phyloP scores from a whole-genome alignment of 1,140 invertebrate genomes.

The Tetramorium alpestre region DNA sequence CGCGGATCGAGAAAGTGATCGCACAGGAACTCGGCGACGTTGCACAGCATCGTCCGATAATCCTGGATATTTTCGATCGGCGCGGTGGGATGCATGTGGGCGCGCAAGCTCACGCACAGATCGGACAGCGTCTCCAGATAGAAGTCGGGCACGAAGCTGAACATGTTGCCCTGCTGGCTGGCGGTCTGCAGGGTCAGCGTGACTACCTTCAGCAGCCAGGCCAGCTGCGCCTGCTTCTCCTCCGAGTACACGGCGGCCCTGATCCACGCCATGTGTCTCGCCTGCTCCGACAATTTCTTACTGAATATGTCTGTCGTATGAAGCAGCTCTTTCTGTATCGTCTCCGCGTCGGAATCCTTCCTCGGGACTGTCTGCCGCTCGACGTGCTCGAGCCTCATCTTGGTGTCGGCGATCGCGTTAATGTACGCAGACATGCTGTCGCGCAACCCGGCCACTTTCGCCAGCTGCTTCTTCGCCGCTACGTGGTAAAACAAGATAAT shows the following conservation, averaged over 20 bases:
- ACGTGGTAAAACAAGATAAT: slow-evolving; percentile 90
- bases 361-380: slow-evolving; percentile 61
- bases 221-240: slow-evolving; percentile 87
- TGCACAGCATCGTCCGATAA: slow-evolving; percentile 86
- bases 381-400: slow-evolving; percentile 82
- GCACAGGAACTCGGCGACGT: slow-evolving; percentile 91
- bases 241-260: slow-evolving; percentile 87
- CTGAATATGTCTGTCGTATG: slow-evolving; percentile 86
- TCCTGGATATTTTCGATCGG: slow-evolving; percentile 87
- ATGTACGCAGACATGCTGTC: slow-evolving; percentile 88
- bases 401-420: slow-evolving; percentile 85
- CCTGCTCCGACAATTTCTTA: slow-evolving; percentile 87
- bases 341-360: slow-evolving; percentile 73
- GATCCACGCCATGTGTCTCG: slow-evolving; percentile 89
- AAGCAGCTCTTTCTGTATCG: slow-evolving; percentile 84
- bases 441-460: slow-evolving; percentile 88
- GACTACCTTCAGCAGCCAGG: slow-evolving; percentile 88
- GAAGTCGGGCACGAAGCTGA: slow-evolving; percentile 93
- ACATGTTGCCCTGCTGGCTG: slow-evolving; percentile 88
- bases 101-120: slow-evolving; percentile 87
- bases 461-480: slow-evolving; percentile 90
- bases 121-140: slow-evolving; percentile 92
- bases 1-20: slow-evolving; percentile 91
- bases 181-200: slow-evolving; percentile 87
- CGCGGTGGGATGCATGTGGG: slow-evolving; percentile 89